These are phyloP conservation scores for Festucalex cinctus DNA, from an alignment of 2,113 vertebrate species.

Conservation along the genomic window DNA sequence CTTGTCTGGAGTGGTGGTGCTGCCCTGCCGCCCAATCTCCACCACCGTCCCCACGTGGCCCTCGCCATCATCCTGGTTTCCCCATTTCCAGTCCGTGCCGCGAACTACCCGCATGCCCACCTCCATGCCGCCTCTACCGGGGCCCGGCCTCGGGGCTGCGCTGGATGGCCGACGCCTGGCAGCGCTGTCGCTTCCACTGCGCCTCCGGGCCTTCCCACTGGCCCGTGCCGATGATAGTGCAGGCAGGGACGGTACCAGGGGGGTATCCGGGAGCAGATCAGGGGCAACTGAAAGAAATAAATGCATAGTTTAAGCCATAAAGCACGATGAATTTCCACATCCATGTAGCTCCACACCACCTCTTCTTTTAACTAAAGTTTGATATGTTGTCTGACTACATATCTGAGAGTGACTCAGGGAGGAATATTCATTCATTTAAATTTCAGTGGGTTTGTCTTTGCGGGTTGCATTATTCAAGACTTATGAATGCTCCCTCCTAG, in stretches of 20 bases:
- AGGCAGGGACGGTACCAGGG: conserved; percentile 57
- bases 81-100: conserved; percentile 96
- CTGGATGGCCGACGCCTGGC: conserved; percentile 44
- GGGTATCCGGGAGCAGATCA: conserved; percentile 69
- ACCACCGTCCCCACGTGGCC: conserved; percentile 95
- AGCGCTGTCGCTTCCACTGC: conserved; percentile 35
- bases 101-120: conserved; percentile 97
- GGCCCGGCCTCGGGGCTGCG: conserved; percentile 48
- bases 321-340: not conserved
- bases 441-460: conserved; percentile 14
- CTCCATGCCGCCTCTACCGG: conserved; percentile 82
- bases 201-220: conserved; percentile 45
- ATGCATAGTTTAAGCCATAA: not conserved
- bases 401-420: conserved; percentile 18
- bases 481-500: conserved; percentile 37
- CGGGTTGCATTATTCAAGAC: conserved; percentile 30
- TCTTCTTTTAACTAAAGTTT: not conserved
- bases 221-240: conserved; percentile 43
- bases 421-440: conserved; percentile 30
- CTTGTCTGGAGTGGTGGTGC: conserved; percentile 93
- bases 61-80: conserved; percentile 91
- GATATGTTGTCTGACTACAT: not conserved
- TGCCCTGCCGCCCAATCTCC: conserved; percentile 92
- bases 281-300: conserved; percentile 57
- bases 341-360: not conserved